phyloP scores from a whole-genome alignment of 2,113 vertebrate genomes.

The Carollia perspicillata region DNA sequence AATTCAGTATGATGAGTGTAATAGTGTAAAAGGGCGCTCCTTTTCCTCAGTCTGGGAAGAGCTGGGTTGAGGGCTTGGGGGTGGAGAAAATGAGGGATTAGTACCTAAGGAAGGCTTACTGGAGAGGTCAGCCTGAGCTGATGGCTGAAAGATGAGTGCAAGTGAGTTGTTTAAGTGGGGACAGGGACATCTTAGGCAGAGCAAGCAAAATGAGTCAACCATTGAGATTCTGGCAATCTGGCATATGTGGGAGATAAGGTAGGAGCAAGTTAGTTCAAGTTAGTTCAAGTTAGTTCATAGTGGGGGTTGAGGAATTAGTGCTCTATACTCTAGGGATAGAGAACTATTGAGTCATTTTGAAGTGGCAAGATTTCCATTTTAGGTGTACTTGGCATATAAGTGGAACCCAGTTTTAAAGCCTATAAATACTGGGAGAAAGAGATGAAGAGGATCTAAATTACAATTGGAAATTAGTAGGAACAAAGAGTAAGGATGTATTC shows the following conservation, averaged over 20 bases:
- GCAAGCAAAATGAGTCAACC: background rate
- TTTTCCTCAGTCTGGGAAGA: background rate
- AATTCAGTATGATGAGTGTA: background rate
- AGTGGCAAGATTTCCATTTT: background rate
- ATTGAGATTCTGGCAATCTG: background rate
- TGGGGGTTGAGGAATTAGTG: background rate
- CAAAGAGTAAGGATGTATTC: background rate
- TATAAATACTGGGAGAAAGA: background rate
- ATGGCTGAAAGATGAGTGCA: background rate
- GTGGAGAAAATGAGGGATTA: background rate
- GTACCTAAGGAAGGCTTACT: background rate
- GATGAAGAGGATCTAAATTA: background rate
- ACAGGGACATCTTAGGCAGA: background rate
- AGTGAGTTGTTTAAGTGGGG: background rate
- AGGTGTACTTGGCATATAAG: background rate
- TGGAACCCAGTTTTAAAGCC: background rate
- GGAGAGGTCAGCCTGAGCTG: background rate
- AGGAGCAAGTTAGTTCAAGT: background rate
- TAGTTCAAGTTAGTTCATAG: background rate
- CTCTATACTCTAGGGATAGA: background rate
- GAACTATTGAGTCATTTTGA: background rate
- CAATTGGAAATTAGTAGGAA: background rate
- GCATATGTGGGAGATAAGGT: background rate
- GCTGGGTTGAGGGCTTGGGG: rapidly evolving
- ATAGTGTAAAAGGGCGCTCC: background rate